Evolutionary conservation across 2,113 vertebrate genomes (phyloP), one percentile per base, ranked within the genome.

Genomic region (Cercocebus atys): DNA sequence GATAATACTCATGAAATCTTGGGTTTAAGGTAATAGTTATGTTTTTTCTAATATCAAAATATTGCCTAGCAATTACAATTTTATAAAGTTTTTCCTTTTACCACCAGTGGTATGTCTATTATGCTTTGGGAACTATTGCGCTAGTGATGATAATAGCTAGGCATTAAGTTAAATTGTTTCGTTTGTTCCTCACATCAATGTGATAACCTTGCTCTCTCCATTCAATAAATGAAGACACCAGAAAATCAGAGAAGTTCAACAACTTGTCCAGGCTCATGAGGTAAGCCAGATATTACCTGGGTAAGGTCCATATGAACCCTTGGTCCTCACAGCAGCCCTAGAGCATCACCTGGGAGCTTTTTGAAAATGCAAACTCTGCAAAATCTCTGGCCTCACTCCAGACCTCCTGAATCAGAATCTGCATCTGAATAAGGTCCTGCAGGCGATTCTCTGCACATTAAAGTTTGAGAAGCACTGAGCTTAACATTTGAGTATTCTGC

Each of bases 1-100:
- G 64, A 70, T 68, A 75, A 38, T 94, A 85, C 22, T n/a, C 32
- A 72, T 50, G 78, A 90, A 94, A 66, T 75, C 25, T 88, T 94
- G 57, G 38, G 45, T 94, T 95, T 92, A 87, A 94, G 43, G 45
- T 95, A 47, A 92, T 22, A 40, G 6, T 87, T 70, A 18, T 52
- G 72, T 79, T 64, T 95, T 84, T 47, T 9, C 27, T 88, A 84
- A 75, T 80, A 35, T 9, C 47, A 88, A 94, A 88, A 83, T 84
- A 88, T 84, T 95, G 35, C 81, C 76, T 94, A 79, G 64, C 11
- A 78, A 38, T 92, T 61, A 88, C 4, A 50, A 18, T 8, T 66
- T 80, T 87, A 45, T 59, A 76, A 84, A 78, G 18, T 72, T 89
- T 97, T 76, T 88, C n/a, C 9, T 61, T 89, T 25, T 72, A 61